These are phyloP conservation scores for Siderastrea radians DNA, from an alignment of 92 coral and sea anemone genomes.

Conservation along the genomic window DNA sequence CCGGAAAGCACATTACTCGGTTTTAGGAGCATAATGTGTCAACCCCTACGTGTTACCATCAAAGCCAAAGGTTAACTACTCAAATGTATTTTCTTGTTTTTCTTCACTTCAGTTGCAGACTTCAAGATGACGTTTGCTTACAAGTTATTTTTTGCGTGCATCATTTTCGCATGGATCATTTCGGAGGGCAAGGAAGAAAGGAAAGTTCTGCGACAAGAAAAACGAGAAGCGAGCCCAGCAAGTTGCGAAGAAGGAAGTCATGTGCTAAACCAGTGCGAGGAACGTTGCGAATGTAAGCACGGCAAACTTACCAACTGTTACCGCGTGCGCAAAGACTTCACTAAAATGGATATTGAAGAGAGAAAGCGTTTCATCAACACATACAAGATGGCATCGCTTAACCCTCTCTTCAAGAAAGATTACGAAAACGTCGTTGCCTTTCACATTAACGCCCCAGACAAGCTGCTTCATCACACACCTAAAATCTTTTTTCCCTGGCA, in stretches of 20 bases:
- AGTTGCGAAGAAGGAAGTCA: conserved; percentile 23
- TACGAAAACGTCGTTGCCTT: conserved; percentile 11
- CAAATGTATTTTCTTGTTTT: neutral
- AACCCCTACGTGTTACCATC: too few species aligned
- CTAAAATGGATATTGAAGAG: conserved; percentile 5
- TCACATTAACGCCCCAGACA: conserved; percentile 3
- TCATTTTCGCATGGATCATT: neutral
- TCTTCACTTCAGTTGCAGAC: neutral
- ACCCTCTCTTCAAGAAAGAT: neutral
- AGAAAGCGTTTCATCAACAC: conserved; percentile 21
- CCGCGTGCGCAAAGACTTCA: conserved; percentile 34
- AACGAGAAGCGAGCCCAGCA: neutral
- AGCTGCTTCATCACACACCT: conserved; percentile 51
- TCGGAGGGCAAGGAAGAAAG: neutral
- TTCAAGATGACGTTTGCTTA: neutral
- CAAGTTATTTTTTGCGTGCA: neutral
- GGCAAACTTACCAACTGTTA: conserved; percentile 19
- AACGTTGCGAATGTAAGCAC: conserved; percentile 22
- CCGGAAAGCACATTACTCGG: too few species aligned
- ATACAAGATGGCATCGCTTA: conserved; percentile 4
- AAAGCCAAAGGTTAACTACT: too few species aligned
- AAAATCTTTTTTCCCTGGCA: conserved; percentile 68
- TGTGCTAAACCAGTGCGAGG: conserved; percentile 33
- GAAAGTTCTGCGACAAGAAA: neutral
- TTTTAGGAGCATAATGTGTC: too few species aligned